Conservation (phyloP, 2,888 invertebrate genomes). For the Thereva nobilitata region DNA sequence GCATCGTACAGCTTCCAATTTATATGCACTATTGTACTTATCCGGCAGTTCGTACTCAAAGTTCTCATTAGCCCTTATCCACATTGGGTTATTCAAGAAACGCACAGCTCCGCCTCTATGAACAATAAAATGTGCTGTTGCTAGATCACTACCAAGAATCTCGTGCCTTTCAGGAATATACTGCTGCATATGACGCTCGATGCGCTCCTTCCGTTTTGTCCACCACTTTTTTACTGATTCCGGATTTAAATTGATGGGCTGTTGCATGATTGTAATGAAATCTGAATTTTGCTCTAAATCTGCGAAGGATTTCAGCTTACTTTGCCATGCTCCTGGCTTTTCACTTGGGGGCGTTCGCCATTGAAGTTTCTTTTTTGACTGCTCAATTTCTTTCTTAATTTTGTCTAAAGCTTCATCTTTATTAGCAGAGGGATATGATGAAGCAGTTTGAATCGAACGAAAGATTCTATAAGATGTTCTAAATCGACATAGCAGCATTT, state of each 20-base stretch:
- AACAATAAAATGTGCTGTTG: constrained; percentile 83
- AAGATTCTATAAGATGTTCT: neutral
- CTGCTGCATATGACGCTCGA: constrained; percentile 64
- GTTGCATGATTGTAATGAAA: constrained; percentile 59
- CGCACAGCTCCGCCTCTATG: constrained; percentile 67
- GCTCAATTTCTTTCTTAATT: constrained; percentile 49
- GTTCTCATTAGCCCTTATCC: constrained; percentile 64
- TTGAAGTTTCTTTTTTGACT: constrained; percentile 60
- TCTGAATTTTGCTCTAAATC: constrained; percentile 60
- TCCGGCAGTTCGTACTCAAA: constrained; percentile 65
- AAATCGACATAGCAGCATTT: neutral
- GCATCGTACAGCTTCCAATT: constrained; percentile 81
- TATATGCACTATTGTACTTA: constrained; percentile 63
- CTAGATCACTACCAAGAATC: constrained; percentile 77
- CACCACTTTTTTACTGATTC: constrained; percentile 64
- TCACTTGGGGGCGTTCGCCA: constrained; percentile 69
- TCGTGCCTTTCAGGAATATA: constrained; percentile 65
- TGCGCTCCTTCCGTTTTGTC: constrained; percentile 58
- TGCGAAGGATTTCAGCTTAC: constrained; percentile 64
- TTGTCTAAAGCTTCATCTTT: constrained; percentile 40
- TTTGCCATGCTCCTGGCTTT: constrained; percentile 62
- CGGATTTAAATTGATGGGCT: constrained; percentile 60
- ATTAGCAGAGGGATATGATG: neutral
- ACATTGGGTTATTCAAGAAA: constrained; percentile 53
- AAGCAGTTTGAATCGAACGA: neutral